Conservation (phyloP, 2,113 vertebrate species). For the Anoplopoma fimbria region DNA sequence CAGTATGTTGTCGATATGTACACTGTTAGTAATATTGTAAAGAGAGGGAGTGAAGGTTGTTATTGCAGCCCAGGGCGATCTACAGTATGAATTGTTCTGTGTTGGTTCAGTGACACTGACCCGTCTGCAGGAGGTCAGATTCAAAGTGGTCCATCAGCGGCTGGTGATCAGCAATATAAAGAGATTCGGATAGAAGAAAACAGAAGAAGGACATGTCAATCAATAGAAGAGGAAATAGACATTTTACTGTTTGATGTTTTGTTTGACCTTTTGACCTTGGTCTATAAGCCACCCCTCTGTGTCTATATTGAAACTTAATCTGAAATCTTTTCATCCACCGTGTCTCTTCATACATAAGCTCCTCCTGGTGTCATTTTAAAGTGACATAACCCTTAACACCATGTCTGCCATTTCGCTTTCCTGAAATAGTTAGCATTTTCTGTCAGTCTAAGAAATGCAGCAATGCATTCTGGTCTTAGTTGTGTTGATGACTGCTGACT, state of each 20-base stretch:
- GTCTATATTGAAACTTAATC: slow-evolving; percentile 1
- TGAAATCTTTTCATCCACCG: slow-evolving; percentile 6
- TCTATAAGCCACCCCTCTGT: background rate
- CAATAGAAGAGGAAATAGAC: background rate
- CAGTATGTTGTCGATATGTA: slow-evolving; percentile 13
- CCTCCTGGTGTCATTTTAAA: slow-evolving; percentile 3
- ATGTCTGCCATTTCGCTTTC: slow-evolving; percentile 30
- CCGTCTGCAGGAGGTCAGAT: slow-evolving; percentile 30
- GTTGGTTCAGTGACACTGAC: slow-evolving; percentile 43
- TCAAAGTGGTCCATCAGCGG: slow-evolving; percentile 7
- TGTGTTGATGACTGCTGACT: slow-evolving; percentile 77
- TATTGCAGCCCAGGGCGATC: background rate
- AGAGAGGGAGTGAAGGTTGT: background rate
- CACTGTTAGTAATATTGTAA: background rate
- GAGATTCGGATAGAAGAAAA: slow-evolving; percentile 9
- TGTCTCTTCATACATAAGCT: slow-evolving; percentile 3
- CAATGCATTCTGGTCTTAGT: slow-evolving; percentile 85
- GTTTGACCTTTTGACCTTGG: slow-evolving; percentile 26
- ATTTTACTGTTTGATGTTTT: slow-evolving; percentile 7
- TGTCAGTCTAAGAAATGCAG: slow-evolving; percentile 55
- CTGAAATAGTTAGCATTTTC: slow-evolving; percentile 53
- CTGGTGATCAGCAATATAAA: background rate
- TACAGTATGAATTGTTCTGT: background rate
- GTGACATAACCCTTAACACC: background rate
- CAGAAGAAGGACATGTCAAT: slow-evolving; percentile 5